These are phyloP conservation scores for Siniperca knerii DNA, from an alignment of 2,113 vertebrate genomes.

Conservation along the genomic window DNA sequence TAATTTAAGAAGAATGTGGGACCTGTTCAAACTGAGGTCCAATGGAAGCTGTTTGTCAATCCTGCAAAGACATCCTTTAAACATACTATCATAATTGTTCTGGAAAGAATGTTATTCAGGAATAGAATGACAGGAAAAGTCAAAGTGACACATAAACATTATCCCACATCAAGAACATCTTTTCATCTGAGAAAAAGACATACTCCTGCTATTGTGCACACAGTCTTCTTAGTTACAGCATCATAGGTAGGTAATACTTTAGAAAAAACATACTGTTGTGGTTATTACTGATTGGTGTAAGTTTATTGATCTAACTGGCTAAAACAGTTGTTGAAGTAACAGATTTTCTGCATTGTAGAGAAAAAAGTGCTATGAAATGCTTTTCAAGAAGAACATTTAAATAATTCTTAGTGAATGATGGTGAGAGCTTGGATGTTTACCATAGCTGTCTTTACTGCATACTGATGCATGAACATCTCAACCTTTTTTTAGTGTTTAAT, in stretches of 20 bases:
- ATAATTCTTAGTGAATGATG: not conserved
- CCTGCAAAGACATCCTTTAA: not conserved
- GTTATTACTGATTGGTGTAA: not conserved
- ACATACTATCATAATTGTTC: not conserved
- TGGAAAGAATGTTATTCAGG: not conserved
- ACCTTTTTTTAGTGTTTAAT: slow-evolving; percentile 27
- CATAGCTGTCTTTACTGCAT: not conserved
- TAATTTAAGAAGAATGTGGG: not conserved
- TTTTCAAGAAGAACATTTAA: slow-evolving; percentile 2
- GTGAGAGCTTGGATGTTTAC: not conserved
- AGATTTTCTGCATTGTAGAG: not conserved
- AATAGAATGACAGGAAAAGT: not conserved
- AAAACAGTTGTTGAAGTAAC: not conserved
- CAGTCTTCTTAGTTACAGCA: not conserved
- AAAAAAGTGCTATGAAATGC: not conserved
- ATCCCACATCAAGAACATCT: not conserved
- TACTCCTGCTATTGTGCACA: not conserved
- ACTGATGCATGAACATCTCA: not conserved
- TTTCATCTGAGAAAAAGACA: not conserved
- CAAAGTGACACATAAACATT: slow-evolving; percentile 3
- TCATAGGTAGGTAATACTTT: not conserved
- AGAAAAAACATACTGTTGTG: not conserved
- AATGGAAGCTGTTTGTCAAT: not conserved
- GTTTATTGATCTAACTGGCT: not conserved
- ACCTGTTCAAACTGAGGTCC: slow-evolving; percentile 3